These are phyloP conservation scores for Melinaea menophilus DNA, from an alignment of 2,888 invertebrate species.

Conservation along the genomic window DNA sequence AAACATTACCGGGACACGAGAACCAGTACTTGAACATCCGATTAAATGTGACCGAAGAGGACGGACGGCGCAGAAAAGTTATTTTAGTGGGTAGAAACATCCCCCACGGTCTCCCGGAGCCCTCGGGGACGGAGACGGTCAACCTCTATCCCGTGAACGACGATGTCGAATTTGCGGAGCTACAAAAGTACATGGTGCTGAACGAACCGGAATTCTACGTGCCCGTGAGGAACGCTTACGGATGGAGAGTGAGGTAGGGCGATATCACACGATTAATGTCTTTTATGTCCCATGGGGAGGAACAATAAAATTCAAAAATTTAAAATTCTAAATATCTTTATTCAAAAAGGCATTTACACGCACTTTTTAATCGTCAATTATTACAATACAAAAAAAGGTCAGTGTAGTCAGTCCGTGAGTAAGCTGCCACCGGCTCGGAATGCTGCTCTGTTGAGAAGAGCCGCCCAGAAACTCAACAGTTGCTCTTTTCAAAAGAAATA, in stretches of 20 bases:
- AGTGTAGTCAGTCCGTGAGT: too few relatives aligned
- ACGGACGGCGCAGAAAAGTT: conserved; percentile 31
- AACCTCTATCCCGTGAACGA: conserved; percentile 38
- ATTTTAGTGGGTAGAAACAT: conserved; percentile 44
- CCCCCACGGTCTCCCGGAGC: conserved; percentile 15
- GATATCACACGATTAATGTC: not conserved
- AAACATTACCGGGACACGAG: conserved; percentile 37
- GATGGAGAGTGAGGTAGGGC: conserved; percentile 62
- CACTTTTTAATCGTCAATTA: too few relatives aligned
- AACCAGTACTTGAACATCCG: conserved; percentile 52
- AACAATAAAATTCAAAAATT: too few relatives aligned
- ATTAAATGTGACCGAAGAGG: conserved; percentile 38
- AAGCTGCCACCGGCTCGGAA: too few relatives aligned
- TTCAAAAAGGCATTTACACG: too few relatives aligned
- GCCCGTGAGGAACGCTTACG: conserved; percentile 55
- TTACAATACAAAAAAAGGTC: too few relatives aligned
- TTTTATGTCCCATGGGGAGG: too few relatives aligned
- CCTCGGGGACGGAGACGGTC: conserved; percentile 18
- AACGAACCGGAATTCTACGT: conserved; percentile 60
- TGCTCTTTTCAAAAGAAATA: too few relatives aligned
- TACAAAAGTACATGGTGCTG: conserved; percentile 56
- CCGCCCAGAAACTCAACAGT: too few relatives aligned
- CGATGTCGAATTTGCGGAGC: conserved; percentile 33
- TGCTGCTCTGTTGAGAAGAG: too few relatives aligned
- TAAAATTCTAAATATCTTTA: too few relatives aligned